phyloP scores from a whole-genome alignment of 2,888 invertebrate species.

The Griposia aprilina region DNA sequence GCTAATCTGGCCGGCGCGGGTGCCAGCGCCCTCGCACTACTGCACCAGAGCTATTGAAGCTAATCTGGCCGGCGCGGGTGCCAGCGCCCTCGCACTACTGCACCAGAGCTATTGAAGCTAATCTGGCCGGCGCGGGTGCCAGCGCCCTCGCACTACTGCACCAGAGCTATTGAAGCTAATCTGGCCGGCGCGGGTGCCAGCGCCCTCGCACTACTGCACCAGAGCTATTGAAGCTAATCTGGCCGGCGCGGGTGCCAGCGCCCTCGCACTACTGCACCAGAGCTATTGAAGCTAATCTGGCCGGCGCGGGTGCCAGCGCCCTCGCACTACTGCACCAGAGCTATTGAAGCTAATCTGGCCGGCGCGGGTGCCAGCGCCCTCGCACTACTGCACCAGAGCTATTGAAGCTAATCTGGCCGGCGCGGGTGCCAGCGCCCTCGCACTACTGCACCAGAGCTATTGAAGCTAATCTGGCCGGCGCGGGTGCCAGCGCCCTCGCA shows the following conservation, averaged over 20 bases:
- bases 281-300: not conserved
- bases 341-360: not conserved
- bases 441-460: no score
- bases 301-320: no score
- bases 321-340: no score
- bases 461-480: not conserved
- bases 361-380: no score
- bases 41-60: no score
- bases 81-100: not conserved
- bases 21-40: not conserved
- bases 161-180: not conserved
- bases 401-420: not conserved
- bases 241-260: no score
- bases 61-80: not conserved
- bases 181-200: not conserved
- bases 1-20: not conserved
- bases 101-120: no score
- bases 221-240: not conserved
- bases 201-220: not conserved
- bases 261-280: no score
- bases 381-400: no score
- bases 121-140: not conserved
- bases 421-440: no score
- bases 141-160: not conserved
- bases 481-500: not conserved